Evolutionary conservation across 2,888 invertebrate species (phyloP), one percentile per base, ranked within the genome.

Genomic region (Seladonia tumulorum): DNA sequence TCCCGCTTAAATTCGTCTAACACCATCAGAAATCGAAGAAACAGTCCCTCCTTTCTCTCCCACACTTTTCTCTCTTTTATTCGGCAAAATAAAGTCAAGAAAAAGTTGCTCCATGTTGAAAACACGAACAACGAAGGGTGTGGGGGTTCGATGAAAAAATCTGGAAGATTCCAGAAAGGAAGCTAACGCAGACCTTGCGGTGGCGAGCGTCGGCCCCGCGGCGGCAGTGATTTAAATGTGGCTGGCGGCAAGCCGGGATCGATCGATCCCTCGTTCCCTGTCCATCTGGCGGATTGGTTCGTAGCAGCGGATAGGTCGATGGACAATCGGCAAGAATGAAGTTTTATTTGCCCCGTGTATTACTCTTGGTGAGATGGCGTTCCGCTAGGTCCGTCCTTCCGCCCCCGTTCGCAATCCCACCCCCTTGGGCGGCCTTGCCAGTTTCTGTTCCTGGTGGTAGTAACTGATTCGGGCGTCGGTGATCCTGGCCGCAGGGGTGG

Each of bases 321-420:
- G 88, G 87, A 91, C 92, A 92, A 91, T 92, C 90, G 88, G 86
- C 86, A 89, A 89, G 91, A 91, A 91, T 91, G 90, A 89, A 91
- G 90, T 91, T 93, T 93, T 92, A 91, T 93, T 93, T 91, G 91
- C 81, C 83, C 79, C 84, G 78, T 89, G 90, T 88, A 91, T 92
- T 92, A 90, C 88, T 91, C 79, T 70, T 74, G 60, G 83, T 79
- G 87, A 83, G 76, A 87, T 76, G 78, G 84, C 70, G 68, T 76
- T 81, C 76, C 73, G 29, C 63, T 74, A 78, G 66, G 66, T 35
- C 2, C 45, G 39, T 45, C 45, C 53, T 35, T 25, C 49, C 42
- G 2, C 35, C 16, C 25, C 68, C 81, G 8, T 35, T 12, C 45
- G 1, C 66, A 10, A 53, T 53, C 18, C 39, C n/a, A 42, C 42